Base-by-base conservation (phyloP, 2,888 invertebrate species). In the Scaptodrosophila latifasciaeformis region DNA sequence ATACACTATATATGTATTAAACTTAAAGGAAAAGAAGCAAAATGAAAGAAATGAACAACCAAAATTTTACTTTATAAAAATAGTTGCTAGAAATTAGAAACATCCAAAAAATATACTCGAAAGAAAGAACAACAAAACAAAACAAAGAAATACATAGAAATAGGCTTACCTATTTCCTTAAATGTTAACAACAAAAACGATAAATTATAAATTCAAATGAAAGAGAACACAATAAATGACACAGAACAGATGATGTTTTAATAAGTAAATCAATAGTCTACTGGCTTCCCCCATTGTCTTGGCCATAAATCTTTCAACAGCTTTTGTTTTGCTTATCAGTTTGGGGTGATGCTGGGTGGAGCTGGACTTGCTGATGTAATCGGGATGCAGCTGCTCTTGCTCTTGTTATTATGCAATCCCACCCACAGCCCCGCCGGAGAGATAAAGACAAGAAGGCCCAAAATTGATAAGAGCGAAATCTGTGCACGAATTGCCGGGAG, bases 401-500 rank as follows among this genome's bases (percentile, higher is more conserved):
- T 5, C 3, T 24, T 24, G 3, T 7, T 48, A 52, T 74, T 72
- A 77, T 62, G 80, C 59, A 79, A 72, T 67, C 17, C 17, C 18
- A 21, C 42, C n/a, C 21, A 19, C 42, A 21, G 37, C 37, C 17
- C 17, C 10, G 6, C 15, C 4, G 5, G 34, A 54, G 46, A 56
- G 39, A 24, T 47, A 55, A 61, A 59, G 52, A 45, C 53, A 35
- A 57, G 15, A 53, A 37, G n/a, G n/a, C n/a, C 24, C 15, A 31
- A 42, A 54, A 24, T 6, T 12, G 81, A 72, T 80, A 80, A 76
- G 64, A 37, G 15, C 43, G 40, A 55, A 63, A 53, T 69, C 72
- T 52, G 49, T 46, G 54, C 42, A 58, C 18, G 60, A 66, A 54
- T 34, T 59, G 61, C 61, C 68, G 75, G 78, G 68, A 80, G 81